Evolutionary conservation across 1,140 invertebrate species (phyloP).

Genomic region (Drosophila cardini): DNA sequence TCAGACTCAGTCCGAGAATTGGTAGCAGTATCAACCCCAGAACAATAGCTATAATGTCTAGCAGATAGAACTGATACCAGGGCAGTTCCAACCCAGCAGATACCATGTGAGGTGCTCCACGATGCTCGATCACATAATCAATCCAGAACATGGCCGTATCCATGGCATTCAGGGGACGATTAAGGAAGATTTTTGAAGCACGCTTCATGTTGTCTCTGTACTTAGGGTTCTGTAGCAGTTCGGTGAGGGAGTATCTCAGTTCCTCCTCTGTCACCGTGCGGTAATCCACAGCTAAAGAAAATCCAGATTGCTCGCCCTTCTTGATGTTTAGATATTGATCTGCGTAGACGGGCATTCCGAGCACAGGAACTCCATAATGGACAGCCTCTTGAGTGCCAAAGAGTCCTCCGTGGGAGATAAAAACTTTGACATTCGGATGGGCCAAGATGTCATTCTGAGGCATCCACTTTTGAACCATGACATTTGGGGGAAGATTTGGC

Average conservation of each 20-base stretch:
- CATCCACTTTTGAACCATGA: conserved; percentile 87
- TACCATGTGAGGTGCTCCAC: conserved; percentile 82
- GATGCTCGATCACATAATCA: too few species aligned
- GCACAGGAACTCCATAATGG: conserved; percentile 87
- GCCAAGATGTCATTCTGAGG: conserved; percentile 88
- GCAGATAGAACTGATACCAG: conserved; percentile 87
- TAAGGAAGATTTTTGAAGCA: too few species aligned
- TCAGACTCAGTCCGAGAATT: not conserved
- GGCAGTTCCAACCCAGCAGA: conserved; percentile 86
- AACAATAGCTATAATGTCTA: conserved; percentile 85
- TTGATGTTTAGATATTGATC: conserved; percentile 85
- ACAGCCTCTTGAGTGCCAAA: conserved; percentile 87
- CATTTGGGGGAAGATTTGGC: conserved; percentile 85
- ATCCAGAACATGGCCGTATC: too few species aligned
- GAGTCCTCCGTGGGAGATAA: conserved; percentile 88
- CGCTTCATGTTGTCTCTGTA: too few species aligned
- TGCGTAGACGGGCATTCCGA: conserved; percentile 87
- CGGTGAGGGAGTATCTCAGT: conserved; percentile 79
- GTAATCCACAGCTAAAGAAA: conserved; percentile 57
- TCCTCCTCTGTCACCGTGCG: conserved; percentile 64
- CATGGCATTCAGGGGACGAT: too few species aligned
- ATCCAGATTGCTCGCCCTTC: conserved; percentile 37
- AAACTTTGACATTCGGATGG: conserved; percentile 86
- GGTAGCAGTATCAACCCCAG: conserved; percentile 36
- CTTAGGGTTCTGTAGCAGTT: conserved; percentile 83